These are phyloP conservation scores for Oreonectes daqikongensis DNA, from an alignment of 2,797 vertebrate genomes.

Conservation along the genomic window DNA sequence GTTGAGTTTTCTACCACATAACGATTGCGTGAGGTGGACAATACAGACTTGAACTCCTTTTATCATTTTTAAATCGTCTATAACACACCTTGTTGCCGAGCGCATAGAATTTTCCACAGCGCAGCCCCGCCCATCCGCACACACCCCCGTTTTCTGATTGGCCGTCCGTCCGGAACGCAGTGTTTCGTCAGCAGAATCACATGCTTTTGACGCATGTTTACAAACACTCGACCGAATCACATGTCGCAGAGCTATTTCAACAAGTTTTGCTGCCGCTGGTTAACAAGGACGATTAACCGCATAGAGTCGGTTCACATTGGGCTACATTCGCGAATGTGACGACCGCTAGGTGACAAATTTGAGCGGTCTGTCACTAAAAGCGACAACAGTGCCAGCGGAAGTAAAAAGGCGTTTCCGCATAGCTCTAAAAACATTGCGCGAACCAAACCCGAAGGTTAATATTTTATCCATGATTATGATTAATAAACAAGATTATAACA, in stretches of 20 bases:
- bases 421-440: background rate
- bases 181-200: conserved; percentile 67
- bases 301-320: background rate
- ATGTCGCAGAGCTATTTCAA: conserved; percentile 54
- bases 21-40: background rate
- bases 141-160: conserved; percentile 79
- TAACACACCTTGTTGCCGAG: conserved; percentile 50
- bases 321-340: background rate
- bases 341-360: background rate
- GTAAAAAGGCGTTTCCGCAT: conserved; percentile 25
- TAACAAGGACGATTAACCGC: background rate
- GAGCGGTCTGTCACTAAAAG: background rate
- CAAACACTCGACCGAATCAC: conserved; percentile 71
- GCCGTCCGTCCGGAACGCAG: conserved; percentile 45
- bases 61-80: conserved; percentile 34
- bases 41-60: conserved; percentile 15
- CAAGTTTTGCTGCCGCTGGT: conserved; percentile 4
- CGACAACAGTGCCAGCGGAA: background rate
- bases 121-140: conserved; percentile 73
- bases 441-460: no score
- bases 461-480: no score
- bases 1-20: background rate
- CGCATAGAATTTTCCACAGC: conserved; percentile 72
- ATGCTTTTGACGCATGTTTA: conserved; percentile 82
- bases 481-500: no score